phyloP scores from a whole-genome alignment of 2,888 invertebrate species.

The Horisme vitalbata region DNA sequence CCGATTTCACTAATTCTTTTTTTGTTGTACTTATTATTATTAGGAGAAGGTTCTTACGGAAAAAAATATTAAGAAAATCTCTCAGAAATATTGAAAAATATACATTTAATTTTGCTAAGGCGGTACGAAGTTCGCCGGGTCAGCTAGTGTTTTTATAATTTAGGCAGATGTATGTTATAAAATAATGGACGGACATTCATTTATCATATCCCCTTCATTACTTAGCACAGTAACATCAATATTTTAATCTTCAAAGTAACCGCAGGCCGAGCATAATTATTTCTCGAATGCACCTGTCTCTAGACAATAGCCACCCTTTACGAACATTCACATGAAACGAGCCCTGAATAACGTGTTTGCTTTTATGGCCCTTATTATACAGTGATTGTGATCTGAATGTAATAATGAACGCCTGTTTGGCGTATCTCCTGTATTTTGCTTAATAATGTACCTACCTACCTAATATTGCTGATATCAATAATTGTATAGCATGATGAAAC shows the following conservation, averaged over 20 bases:
- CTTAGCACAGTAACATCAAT: conserved; percentile 8
- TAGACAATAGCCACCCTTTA: conserved; percentile 33
- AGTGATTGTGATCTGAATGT: conserved; percentile 50
- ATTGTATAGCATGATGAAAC: conserved; percentile 11
- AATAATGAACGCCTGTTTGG: conserved; percentile 40
- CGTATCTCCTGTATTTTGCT: conserved; percentile 36
- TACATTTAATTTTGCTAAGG: too few species aligned
- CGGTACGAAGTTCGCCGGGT: too few species aligned
- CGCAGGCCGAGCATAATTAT: conserved; percentile 19
- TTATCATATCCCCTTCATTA: too few species aligned
- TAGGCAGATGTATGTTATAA: too few species aligned
- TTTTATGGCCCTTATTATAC: conserved; percentile 44
- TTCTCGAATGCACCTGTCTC: conserved; percentile 42
- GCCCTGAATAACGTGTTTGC: conserved; percentile 42
- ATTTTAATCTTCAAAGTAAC: conserved; percentile 16
- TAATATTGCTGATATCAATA: conserved; percentile 26
- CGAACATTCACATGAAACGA: conserved; percentile 22
- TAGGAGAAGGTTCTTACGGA: too few species aligned
- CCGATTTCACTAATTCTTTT: too few species aligned
- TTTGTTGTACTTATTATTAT: too few species aligned
- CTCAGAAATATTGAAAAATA: too few species aligned
- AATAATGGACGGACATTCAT: too few species aligned
- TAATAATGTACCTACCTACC: too few species aligned
- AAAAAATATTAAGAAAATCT: too few species aligned
- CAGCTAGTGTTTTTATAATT: too few species aligned